A percentile compares a stretch with the other conserved stretches of the same genome.
phyloP scores from a whole-genome alignment of 2,888 invertebrate genomes.

The Danaus chrysippus region DNA sequence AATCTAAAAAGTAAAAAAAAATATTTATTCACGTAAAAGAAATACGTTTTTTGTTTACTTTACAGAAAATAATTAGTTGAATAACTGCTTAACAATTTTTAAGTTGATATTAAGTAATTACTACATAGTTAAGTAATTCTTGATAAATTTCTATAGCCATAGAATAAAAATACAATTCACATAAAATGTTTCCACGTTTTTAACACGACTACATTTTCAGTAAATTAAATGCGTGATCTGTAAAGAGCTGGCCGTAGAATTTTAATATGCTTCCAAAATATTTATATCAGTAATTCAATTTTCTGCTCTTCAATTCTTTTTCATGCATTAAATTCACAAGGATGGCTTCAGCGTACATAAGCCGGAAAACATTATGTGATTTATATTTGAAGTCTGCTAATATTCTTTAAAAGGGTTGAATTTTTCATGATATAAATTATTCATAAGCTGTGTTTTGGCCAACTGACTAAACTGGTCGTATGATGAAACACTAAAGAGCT shows the following conservation, averaged over 20 bases:
- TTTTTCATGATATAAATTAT: not conserved
- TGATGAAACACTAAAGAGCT: not conserved
- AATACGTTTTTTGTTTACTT: no score
- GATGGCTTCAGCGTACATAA: not conserved
- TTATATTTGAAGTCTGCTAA: not conserved
- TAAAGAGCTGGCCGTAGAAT: not conserved
- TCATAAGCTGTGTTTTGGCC: not conserved
- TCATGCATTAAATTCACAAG: conserved; percentile 6
- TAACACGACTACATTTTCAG: not conserved
- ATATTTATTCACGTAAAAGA: no score
- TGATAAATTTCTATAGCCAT: no score
- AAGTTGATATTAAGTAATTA: no score
- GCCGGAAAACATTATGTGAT: not conserved
- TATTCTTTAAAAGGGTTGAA: not conserved
- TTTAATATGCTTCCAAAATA: not conserved
- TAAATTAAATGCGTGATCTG: not conserved
- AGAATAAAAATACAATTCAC: no score
- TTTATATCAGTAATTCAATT: conserved; percentile 1
- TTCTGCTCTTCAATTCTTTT: conserved; percentile 6
- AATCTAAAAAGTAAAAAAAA: no score
- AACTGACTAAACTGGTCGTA: not conserved
- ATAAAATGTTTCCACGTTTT: no score
- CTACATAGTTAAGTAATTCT: no score
- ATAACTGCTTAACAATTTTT: no score
- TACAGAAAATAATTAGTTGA: no score